phyloP scores from a whole-genome alignment of 2,113 vertebrate species.

The Thomomys bottae region DNA sequence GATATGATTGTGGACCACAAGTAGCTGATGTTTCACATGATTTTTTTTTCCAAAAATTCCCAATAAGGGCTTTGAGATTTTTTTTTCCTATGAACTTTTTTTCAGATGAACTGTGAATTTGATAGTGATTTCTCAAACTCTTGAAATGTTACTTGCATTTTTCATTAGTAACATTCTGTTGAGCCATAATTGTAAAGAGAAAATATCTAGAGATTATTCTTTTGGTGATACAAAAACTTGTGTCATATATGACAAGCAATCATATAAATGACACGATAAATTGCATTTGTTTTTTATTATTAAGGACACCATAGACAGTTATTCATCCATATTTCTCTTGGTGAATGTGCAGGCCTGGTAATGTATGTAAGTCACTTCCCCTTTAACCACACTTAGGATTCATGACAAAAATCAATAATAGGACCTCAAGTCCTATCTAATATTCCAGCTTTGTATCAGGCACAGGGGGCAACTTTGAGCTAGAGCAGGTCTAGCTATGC shows the following conservation, averaged over 20 bases:
- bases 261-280: too few species aligned
- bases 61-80: background rate
- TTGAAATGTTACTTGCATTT: background rate
- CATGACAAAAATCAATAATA: background rate
- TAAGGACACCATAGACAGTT: background rate
- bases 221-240: background rate
- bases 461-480: background rate
- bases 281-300: background rate
- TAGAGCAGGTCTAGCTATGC: background rate
- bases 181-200: background rate
- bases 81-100: conserved; percentile 5
- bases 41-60: background rate
- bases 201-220: background rate
- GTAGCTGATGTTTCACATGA: background rate
- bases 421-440: background rate
- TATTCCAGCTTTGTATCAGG: background rate
- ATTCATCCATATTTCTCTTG: background rate
- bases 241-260: background rate
- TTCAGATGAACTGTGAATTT: background rate
- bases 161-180: background rate
- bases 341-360: background rate
- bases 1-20: background rate
- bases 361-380: background rate
- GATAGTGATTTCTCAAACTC: background rate
- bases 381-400: background rate